Base-by-base conservation (phyloP, 2,113 vertebrate genomes). In the Pontoporia blainvillei region DNA sequence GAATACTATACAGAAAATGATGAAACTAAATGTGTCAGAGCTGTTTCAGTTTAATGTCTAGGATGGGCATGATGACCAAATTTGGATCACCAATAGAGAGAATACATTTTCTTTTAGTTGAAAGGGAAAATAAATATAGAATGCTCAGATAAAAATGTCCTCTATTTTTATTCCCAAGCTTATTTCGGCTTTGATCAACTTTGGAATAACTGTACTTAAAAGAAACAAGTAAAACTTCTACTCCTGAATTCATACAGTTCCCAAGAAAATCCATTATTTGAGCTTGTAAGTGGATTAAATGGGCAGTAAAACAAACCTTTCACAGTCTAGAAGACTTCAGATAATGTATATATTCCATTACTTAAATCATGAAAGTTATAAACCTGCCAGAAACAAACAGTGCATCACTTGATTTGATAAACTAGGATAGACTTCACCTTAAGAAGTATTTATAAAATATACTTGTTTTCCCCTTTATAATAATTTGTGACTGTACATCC, bases 81-180 rank as follows among this genome's bases (percentile, higher is more conserved):
- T 44, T 69, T 86, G 23, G 5, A 52, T 88, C 72, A 46, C 31
- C 67, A 90, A 90, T 66, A n/a, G 13, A 61, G 21, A 90, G 11
- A 64, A 57, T 85, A 71, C 49, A 57, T 29, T 62, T 39, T 78
- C 8, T 86, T 57, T 93, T 39, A 25, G 82, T 94, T 88, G 11
- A 88, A 17, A 78, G 14, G 9, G 59, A 75, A 11, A 78, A 66
- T 86, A 91, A 95, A 90, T 85, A 85, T 59, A 94, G 75, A 90
- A 71, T 15, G 84, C 44, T 91, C 23, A 36, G 36, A 64, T 31
- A 94, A 66, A 86, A 18, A 39, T 86, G 3, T 31, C 94, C 14
- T 69, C 29, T 29, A 29, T 88, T 97, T 97, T 94, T 93, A 76
- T 82, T 49, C 12, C 18, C 39, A 91, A 82, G 31, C 12, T 95